Evolutionary conservation across 2,113 vertebrate species (phyloP).

Genomic region (Uria lomvia): DNA sequence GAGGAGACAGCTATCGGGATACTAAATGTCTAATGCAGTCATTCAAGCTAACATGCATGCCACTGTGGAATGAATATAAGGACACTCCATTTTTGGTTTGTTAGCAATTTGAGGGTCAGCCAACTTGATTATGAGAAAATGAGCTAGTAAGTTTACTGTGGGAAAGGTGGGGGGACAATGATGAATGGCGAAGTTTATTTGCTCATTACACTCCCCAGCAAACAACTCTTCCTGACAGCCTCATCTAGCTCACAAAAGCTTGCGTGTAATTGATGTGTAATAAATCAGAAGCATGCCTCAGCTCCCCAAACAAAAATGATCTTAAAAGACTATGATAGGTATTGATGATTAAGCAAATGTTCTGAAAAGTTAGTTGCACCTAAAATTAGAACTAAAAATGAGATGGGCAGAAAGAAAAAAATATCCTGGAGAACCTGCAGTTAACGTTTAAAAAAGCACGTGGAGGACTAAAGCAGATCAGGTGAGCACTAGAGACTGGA

Average conservation of each 20-base stretch:
- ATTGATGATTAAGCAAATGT: not conserved
- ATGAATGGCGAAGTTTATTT: not conserved
- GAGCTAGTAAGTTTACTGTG: not conserved
- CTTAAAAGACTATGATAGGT: not conserved
- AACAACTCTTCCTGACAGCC: not conserved
- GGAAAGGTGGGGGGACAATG: not conserved
- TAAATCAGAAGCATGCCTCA: not conserved
- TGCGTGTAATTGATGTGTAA: not conserved
- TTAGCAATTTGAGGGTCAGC: not conserved
- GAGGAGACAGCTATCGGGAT: not conserved
- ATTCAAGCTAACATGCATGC: not conserved
- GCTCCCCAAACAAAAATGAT: not conserved
- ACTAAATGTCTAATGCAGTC: not conserved
- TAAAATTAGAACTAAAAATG: not conserved
- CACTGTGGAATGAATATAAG: not conserved
- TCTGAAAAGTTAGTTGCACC: not conserved
- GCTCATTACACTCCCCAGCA: not conserved
- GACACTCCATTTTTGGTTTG: not conserved
- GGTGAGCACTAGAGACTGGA: not conserved
- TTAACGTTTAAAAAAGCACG: not conserved
- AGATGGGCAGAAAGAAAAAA: not conserved
- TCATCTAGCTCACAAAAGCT: not conserved
- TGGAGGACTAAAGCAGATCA: not conserved
- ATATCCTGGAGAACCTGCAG: not conserved
- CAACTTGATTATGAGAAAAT: slow-evolving; percentile 4